Base-by-base conservation (phyloP, 2,888 invertebrate genomes). In the Tigriopus californicus region DNA sequence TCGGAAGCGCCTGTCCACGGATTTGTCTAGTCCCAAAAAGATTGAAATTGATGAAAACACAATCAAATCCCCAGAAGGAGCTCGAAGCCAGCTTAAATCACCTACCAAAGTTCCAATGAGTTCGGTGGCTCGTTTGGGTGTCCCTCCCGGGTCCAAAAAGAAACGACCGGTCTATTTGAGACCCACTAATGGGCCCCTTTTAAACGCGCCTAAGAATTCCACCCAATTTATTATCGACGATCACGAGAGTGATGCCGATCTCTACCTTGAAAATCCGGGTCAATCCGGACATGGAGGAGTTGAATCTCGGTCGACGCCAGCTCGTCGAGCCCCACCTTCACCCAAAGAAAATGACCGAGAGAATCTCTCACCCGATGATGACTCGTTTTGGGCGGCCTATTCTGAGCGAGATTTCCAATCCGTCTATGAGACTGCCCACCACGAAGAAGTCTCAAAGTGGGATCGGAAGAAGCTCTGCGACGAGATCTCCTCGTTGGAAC, bases 161-260 rank as follows among this genome's bases (percentile, higher is more conserved):
- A 20, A 15, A 13, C 22, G 33, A 25, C 20, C 18, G 22, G 52
- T 52, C 18, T 52, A 25, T 13, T 33, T 58, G 4, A 4, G 58
- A 15, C 58, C 58, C 10, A 58, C 58, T 25, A 58, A 58, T 18
- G 51, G 25, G 10, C 58, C 58, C 15, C 33, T 58, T 13, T 15
- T 58, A 12, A 58, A 58, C 25, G 58, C 58, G 4, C 58, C 58
- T 6, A 58, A 58, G 18, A 68, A 68, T 62, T 67, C 66, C 47
- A 68, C 67, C 0, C 67, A 67, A 60, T 68, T 68, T 60, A 68
- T 68, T 60, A 68, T 68, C 55, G 68, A 68, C 55, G 67, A 67
- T 56, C 68, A 68, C 58, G 65, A 68, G 53, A 63, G 66, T 41
- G 44, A 44, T 18, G 44, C 44, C 10, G 44, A 44, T 11, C 15